A percentile compares a stretch with the other conserved stretches of the same genome.
phyloP scores from a whole-genome alignment of 2,113 vertebrate species.

The Scolopax mira region DNA sequence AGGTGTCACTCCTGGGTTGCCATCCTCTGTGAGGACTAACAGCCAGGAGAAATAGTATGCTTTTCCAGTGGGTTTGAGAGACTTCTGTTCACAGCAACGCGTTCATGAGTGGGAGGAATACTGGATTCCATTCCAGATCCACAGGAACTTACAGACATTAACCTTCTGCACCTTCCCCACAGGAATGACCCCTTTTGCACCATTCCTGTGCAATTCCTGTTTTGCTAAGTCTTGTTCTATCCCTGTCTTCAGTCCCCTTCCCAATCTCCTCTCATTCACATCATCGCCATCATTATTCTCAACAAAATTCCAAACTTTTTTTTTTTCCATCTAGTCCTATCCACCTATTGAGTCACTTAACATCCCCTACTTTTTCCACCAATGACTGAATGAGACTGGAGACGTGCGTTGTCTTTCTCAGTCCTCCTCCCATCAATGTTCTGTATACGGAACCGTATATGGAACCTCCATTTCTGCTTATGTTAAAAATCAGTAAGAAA shows the following conservation, averaged over 20 bases:
- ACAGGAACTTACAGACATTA: background rate
- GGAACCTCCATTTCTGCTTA: constrained; percentile 5
- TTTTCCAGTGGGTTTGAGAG: background rate
- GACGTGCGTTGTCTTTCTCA: background rate
- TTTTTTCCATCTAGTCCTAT: background rate
- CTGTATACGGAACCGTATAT: background rate
- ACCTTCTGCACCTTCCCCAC: background rate
- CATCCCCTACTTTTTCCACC: background rate
- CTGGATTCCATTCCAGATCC: background rate
- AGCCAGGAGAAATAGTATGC: background rate
- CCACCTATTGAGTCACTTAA: background rate
- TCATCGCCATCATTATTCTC: background rate
- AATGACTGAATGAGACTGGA: too few species aligned
- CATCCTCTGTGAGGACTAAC: background rate
- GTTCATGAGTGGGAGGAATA: background rate
- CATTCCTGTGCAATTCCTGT: background rate
- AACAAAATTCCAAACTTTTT: background rate
- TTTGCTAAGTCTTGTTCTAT: background rate
- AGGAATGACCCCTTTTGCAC: background rate
- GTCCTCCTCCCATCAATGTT: background rate
- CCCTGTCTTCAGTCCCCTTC: background rate
- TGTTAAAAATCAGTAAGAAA: background rate
- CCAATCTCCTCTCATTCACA: background rate
- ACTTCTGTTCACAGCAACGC: background rate
- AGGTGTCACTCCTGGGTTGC: background rate